Evolutionary conservation across 2,113 vertebrate species (phyloP), one percentile per base, ranked within the genome.

Genomic region (Neoarius graeffei): DNA sequence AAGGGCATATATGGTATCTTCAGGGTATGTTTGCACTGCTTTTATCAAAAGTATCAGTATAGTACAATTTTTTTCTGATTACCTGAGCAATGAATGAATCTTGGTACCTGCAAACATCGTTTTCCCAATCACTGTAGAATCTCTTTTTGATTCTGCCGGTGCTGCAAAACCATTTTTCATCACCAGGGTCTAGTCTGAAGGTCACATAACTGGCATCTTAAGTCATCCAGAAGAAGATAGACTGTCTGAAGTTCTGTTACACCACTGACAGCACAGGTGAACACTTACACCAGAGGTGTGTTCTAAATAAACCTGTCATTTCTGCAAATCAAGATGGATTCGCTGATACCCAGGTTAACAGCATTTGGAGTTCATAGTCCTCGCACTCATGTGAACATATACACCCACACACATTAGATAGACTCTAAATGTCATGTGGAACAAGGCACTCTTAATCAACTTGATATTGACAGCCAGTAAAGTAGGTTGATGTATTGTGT

Each of bases 281-380:
- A 66, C 71, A 77, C 48, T 52, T 74, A 87, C 82, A 71, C 74
- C 73, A 86, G 85, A 84, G 64, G 74, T 83, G 85, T 83, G 60
- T 86, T 60, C 83, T 88, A 84, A 86, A 80, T 88, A 81, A 90
- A 86, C 87, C 84, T 90, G 89, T 88, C 87, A 86, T 74, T 84
- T 76, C 42, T 79, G 57, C 50, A 88, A 86, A 88, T 90, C 81
- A 90, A 90, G 87, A 90, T 88, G 84, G 84, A 88, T 88, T 85
- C 84, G 52, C 80, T 30, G 81, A 52, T 82, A 83, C 64, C 54
- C 60, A 83, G 62, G 62, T 83, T n/a, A 90, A 87, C 85, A 52
- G 52, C 66, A 67, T 84, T 80, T 80, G 73, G 74, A 69, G 81
- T 74, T 80, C 82, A 54, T 88, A 85, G 64, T 79, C 82, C 67